Percentiles rank a stretch among this genome's conserved stretches.
Conservation (phyloP, 2,888 invertebrate species). For the Drosophila pseudotakahashii region DNA sequence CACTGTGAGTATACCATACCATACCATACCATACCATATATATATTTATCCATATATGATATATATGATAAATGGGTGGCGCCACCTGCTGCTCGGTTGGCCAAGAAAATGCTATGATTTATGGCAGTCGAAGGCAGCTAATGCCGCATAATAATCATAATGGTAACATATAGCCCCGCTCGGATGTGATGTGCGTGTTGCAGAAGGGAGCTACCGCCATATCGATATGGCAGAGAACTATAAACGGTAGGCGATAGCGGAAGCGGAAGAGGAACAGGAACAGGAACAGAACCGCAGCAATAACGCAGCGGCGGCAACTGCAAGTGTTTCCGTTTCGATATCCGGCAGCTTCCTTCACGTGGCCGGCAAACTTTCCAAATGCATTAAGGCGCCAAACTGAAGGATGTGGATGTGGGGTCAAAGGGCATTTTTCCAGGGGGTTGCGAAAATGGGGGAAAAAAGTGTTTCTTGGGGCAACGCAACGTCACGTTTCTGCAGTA, state of each 20-base stretch:
- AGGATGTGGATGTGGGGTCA: background rate
- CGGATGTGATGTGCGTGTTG: slow-evolving; percentile 37
- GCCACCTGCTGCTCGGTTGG: slow-evolving; percentile 36
- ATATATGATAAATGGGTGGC: slow-evolving; percentile 32
- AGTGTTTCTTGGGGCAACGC: slow-evolving; percentile 21
- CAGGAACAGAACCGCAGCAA: slow-evolving; percentile 62
- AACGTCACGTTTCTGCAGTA: slow-evolving; percentile 71
- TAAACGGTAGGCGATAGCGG: background rate
- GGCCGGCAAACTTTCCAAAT: slow-evolving; percentile 68
- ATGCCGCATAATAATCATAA: slow-evolving; percentile 45
- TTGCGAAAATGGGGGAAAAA: background rate
- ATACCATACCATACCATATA: no score
- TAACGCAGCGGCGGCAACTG: slow-evolving; percentile 52
- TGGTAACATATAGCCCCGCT: slow-evolving; percentile 39
- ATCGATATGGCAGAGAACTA: background rate
- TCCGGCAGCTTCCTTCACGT: slow-evolving; percentile 61
- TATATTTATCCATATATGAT: slow-evolving; percentile 4
- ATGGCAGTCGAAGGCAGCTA: slow-evolving; percentile 27
- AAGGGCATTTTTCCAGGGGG: background rate
- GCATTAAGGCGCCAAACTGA: slow-evolving; percentile 62
- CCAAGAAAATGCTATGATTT: slow-evolving; percentile 41
- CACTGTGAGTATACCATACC: slow-evolving; percentile 89
- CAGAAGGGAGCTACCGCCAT: background rate
- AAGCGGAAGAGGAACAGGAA: slow-evolving; percentile 15
- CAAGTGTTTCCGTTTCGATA: slow-evolving; percentile 78